Percentiles rank a stretch among this genome's conserved stretches.
phyloP scores from a whole-genome alignment of 2,113 vertebrate species.

The Trichechus manatus region DNA sequence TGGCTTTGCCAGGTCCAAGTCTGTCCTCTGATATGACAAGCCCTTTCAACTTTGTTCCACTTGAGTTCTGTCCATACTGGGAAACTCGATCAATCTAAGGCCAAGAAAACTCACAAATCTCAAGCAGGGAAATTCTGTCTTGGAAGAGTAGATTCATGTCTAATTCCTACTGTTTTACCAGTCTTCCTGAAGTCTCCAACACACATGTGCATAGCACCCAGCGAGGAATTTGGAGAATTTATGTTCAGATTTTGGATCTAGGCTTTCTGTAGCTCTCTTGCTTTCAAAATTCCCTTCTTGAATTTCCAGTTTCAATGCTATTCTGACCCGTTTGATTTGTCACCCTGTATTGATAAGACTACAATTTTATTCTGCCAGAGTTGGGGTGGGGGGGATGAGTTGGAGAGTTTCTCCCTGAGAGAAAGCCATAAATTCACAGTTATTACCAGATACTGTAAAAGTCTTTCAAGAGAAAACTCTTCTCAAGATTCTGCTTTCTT shows the following conservation, averaged over 20 bases:
- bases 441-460: not conserved
- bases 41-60: not conserved
- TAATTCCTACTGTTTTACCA: not conserved
- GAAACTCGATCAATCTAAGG: not conserved
- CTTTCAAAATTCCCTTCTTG: not conserved
- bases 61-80: not conserved
- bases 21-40: not conserved
- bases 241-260: not conserved
- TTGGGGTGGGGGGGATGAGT: too few relatives aligned
- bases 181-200: not conserved
- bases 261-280: not conserved
- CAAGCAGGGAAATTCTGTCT: not conserved
- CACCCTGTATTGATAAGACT: not conserved
- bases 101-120: not conserved
- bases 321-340: not conserved
- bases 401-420: not conserved
- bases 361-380: not conserved
- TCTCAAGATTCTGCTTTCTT: not conserved
- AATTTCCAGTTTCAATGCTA: not conserved
- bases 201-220: not conserved
- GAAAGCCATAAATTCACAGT: not conserved
- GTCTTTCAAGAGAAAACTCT: not conserved
- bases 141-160: not conserved
- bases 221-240: not conserved
- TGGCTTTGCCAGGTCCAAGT: not conserved